A percentile compares a stretch with the other conserved stretches of the same genome.
phyloP scores from a whole-genome alignment of 2,797 vertebrate species.

The Myripristis jacobus region DNA sequence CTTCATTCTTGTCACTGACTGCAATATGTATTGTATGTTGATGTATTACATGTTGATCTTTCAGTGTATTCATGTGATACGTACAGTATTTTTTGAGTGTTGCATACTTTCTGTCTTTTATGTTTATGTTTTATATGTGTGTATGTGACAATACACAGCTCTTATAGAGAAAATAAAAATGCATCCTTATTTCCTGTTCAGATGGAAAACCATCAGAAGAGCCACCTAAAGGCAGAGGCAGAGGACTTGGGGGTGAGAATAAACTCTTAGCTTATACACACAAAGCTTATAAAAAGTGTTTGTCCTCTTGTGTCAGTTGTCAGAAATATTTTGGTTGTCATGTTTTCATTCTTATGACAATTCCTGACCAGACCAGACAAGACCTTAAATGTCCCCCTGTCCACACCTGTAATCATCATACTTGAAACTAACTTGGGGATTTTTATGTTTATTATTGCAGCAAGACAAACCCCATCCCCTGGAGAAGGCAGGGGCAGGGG shows the following conservation, averaged over 20 bases:
- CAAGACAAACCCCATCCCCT: constrained; percentile 97
- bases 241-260: constrained; percentile 91
- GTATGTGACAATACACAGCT: not conserved
- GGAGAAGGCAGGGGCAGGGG: constrained; percentile 92
- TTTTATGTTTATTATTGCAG: constrained; percentile 73
- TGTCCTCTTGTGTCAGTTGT: constrained; percentile 10
- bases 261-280: not conserved
- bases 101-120: constrained; percentile 13
- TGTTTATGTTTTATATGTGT: constrained; percentile 17
- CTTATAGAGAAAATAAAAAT: constrained; percentile 14
- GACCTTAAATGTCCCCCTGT: constrained; percentile 42
- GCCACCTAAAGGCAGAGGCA: constrained; percentile 86
- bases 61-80: constrained; percentile 11
- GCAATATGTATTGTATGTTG: not conserved
- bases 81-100: not conserved
- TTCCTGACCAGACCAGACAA: too few relatives aligned
- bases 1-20: constrained; percentile 27
- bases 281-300: constrained; percentile 12
- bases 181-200: constrained; percentile 76
- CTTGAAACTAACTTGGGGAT: constrained; percentile 29
- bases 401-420: not conserved
- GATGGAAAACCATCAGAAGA: constrained; percentile 95
- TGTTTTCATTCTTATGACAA: constrained; percentile 1
- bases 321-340: not conserved
- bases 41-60: not conserved